Evolutionary conservation across 2,113 vertebrate genomes (phyloP).

Genomic region (Ochotona princeps): DNA sequence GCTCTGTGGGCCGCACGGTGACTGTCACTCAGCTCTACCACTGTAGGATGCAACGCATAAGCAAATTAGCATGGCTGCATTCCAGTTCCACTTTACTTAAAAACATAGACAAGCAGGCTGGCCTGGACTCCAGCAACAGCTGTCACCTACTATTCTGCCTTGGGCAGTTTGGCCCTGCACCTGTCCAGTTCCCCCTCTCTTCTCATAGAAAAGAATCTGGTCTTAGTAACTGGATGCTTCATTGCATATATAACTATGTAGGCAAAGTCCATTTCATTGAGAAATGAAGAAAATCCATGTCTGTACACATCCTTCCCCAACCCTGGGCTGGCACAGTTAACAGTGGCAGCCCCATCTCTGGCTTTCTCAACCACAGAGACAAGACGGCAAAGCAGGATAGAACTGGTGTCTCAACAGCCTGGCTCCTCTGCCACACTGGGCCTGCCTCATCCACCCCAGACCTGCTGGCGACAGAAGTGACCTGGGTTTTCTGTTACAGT

Average conservation of each 20-base stretch:
- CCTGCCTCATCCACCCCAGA: no score
- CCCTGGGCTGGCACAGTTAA: neutral
- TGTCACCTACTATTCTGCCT: neutral
- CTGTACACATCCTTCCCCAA: neutral
- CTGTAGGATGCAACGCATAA: neutral
- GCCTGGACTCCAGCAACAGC: no score
- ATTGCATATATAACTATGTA: neutral
- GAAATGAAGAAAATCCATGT: neutral
- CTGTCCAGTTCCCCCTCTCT: neutral
- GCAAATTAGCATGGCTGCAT: neutral
- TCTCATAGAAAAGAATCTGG: neutral
- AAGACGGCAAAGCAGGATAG: neutral
- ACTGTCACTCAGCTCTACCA: neutral
- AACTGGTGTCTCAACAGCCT: neutral
- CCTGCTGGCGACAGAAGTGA: neutral
- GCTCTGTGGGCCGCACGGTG: neutral
- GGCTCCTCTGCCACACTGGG: accelerated
- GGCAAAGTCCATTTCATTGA: neutral
- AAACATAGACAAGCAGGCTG: neutral
- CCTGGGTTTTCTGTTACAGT: neutral
- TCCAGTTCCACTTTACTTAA: neutral
- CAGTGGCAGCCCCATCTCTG: neutral
- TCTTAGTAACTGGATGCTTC: neutral
- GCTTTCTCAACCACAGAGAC: neutral
- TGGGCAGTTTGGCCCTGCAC: neutral